Conservation (phyloP, 2,113 vertebrate species). For the Amblyopsis rosae region DNA sequence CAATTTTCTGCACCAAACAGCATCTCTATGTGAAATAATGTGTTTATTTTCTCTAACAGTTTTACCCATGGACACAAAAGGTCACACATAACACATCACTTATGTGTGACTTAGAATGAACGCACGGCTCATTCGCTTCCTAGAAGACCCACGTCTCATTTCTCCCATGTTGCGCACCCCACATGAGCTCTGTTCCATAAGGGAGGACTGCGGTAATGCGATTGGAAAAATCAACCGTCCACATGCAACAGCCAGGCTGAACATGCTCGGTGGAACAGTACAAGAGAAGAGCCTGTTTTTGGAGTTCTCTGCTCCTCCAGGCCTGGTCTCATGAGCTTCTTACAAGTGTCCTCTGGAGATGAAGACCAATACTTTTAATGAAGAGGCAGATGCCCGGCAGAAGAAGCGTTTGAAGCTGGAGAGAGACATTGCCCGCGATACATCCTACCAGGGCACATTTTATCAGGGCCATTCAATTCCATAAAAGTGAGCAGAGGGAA, state of each 20-base stretch:
- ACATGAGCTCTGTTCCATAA: conserved; percentile 61
- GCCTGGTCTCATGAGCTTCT: conserved; percentile 23
- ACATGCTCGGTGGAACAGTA: conserved; percentile 66
- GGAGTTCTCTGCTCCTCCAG: conserved; percentile 39
- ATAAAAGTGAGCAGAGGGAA: conserved; percentile 40
- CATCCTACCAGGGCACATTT: conserved; percentile 40
- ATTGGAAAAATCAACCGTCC: conserved; percentile 68
- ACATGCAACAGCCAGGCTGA: conserved; percentile 71
- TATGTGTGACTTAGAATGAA: too few species aligned
- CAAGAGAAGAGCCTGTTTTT: conserved; percentile 73
- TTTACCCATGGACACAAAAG: conserved; percentile 1
- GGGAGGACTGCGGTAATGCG: conserved; percentile 66
- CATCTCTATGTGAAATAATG: conserved; percentile 5
- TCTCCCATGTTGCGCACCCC: conserved; percentile 13
- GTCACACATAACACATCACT: conserved; percentile 18
- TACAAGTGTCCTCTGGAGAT: too few species aligned
- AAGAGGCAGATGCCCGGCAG: neutral
- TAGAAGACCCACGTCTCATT: conserved; percentile 24
- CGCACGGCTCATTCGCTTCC: neutral
- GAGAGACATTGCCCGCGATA: conserved; percentile 30
- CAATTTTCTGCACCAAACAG: neutral
- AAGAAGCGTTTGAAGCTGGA: conserved; percentile 10
- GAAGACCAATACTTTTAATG: too few species aligned
- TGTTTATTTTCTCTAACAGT: conserved; percentile 6
- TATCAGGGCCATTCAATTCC: conserved; percentile 51